Conservation (phyloP, 2,113 vertebrate species). For the Nematolebias whitei region DNA sequence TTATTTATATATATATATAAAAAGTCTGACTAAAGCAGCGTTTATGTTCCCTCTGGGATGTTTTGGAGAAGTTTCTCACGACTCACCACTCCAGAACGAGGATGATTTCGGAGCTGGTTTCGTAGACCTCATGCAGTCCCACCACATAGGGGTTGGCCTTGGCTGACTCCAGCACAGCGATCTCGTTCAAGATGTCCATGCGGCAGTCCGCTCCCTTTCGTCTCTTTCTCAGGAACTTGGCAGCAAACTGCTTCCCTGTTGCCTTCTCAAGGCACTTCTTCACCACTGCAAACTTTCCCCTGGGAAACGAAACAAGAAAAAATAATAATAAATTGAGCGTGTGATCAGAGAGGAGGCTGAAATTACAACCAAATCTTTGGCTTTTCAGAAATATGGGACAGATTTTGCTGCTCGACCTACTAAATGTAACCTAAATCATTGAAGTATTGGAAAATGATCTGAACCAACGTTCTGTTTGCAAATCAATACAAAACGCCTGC, state of each 20-base stretch:
- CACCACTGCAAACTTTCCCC: conserved; percentile 97
- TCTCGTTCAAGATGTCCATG: conserved; percentile 93
- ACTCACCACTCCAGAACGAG: conserved; percentile 94
- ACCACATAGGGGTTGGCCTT: conserved; percentile 88
- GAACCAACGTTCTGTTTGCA: no score
- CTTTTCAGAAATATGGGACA: neutral
- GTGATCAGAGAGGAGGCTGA: conserved; percentile 35
- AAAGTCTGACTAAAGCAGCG: no score
- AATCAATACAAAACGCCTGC: neutral
- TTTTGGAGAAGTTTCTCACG: neutral
- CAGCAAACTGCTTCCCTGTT: conserved; percentile 90
- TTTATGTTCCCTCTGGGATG: no score
- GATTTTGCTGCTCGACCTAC: conserved; percentile 12
- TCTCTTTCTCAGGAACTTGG: conserved; percentile 94
- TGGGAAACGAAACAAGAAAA: conserved; percentile 53
- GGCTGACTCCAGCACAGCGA: conserved; percentile 91
- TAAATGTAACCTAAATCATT: conserved; percentile 16
- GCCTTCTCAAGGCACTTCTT: conserved; percentile 92
- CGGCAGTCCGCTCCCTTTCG: conserved; percentile 93
- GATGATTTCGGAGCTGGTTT: conserved; percentile 90
- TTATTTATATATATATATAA: no score
- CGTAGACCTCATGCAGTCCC: conserved; percentile 92
- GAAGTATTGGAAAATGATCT: conserved; percentile 4
- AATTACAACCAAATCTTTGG: neutral
- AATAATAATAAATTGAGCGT: neutral